Conservation (phyloP, 2,113 vertebrate species). For the Pampusana beccarii region DNA sequence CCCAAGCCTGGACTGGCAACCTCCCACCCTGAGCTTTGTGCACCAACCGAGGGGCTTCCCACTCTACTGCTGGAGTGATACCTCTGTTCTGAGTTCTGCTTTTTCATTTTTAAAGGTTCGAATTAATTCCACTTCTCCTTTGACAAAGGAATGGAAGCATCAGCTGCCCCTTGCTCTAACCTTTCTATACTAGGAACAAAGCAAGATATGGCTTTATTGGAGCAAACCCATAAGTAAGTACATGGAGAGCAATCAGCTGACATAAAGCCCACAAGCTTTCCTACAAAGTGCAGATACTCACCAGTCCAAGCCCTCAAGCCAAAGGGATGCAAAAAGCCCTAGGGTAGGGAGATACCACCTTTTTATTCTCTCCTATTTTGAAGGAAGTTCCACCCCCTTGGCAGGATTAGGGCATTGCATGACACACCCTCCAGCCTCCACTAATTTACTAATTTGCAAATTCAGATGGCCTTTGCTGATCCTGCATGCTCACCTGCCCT, state of each 20-base stretch:
- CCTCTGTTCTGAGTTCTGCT: neutral
- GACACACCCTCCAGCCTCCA: neutral
- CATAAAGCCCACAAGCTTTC: rapidly evolving
- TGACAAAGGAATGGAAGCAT: neutral
- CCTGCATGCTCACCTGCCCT: too few species aligned
- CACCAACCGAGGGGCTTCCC: neutral
- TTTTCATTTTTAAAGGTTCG: neutral
- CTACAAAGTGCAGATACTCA: neutral
- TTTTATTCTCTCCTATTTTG: neutral
- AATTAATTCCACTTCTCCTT: neutral
- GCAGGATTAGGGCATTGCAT: neutral
- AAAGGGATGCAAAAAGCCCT: neutral
- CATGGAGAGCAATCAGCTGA: neutral
- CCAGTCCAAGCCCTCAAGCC: neutral
- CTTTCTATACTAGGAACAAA: neutral
- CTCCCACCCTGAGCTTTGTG: neutral
- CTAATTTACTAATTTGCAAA: neutral
- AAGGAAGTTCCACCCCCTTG: neutral
- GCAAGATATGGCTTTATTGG: neutral
- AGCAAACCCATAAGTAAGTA: neutral
- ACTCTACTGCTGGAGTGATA: neutral
- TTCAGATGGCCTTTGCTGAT: neutral
- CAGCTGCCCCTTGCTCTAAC: neutral
- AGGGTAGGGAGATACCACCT: neutral
- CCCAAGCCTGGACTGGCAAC: neutral